These are phyloP conservation scores for Aporophyla nigra DNA, from an alignment of 2,888 invertebrate species.

Conservation along the genomic window DNA sequence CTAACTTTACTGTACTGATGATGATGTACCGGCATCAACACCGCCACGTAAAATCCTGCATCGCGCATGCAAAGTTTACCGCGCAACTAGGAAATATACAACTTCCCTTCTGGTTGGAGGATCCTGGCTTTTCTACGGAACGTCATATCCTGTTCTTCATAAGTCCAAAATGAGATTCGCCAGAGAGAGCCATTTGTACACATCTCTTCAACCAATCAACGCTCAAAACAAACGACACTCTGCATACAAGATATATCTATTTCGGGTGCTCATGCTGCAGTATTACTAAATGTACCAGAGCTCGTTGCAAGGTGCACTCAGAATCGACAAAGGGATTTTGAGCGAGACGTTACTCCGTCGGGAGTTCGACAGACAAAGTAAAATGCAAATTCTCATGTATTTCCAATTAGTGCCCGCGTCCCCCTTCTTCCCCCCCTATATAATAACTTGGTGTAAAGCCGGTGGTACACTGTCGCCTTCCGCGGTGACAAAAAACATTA, in stretches of 20 bases:
- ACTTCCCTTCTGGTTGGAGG: too few relatives aligned
- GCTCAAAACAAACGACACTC: conserved; percentile 27
- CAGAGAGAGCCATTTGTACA: too few relatives aligned
- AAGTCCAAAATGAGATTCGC: too few relatives aligned
- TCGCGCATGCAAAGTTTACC: too few relatives aligned
- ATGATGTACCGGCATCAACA: too few relatives aligned
- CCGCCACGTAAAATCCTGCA: too few relatives aligned
- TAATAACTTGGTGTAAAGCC: conserved; percentile 68
- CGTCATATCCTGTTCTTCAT: too few relatives aligned
- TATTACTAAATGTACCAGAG: conserved; percentile 53
- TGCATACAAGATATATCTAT: conserved; percentile 13
- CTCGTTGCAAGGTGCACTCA: conserved; percentile 61
- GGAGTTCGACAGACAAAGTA: conserved; percentile 85
- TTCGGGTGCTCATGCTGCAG: conserved; percentile 43
- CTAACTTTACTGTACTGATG: too few relatives aligned
- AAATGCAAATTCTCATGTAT: conserved; percentile 90
- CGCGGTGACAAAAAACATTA: conserved; percentile 16
- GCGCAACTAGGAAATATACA: too few relatives aligned
- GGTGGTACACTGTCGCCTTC: conserved; percentile 35
- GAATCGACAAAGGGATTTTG: conserved; percentile 76
- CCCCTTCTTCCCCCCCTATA: conserved; percentile 60
- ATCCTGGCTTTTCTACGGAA: too few relatives aligned
- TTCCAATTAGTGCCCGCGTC: conserved; percentile 83
- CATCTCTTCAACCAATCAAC: background rate
- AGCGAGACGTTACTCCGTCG: conserved; percentile 75